Evolutionary conservation across 2,797 vertebrate genomes (phyloP).

Genomic region (Gymnothorax javanicus): DNA sequence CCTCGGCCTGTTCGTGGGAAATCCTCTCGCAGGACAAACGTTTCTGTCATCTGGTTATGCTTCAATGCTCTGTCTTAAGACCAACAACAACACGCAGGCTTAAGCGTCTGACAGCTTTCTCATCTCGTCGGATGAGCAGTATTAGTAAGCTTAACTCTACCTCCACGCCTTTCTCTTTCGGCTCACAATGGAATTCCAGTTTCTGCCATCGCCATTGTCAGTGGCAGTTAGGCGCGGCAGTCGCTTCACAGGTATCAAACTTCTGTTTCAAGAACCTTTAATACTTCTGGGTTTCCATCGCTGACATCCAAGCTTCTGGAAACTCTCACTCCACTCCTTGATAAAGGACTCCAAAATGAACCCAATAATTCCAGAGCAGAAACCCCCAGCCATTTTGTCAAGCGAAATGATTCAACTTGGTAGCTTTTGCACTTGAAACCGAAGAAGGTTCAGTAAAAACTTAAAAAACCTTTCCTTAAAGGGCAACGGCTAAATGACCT

Average conservation of each 20-base stretch:
- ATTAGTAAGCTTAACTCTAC: background rate
- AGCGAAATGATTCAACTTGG: too few relatives aligned
- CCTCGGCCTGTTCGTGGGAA: slow-evolving; percentile 71
- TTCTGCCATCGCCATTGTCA: background rate
- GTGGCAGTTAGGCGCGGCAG: background rate
- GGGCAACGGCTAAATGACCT: too few relatives aligned
- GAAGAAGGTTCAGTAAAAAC: too few relatives aligned
- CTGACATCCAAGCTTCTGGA: too few relatives aligned
- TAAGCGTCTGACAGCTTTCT: background rate
- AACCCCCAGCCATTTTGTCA: too few relatives aligned
- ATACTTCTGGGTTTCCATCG: too few relatives aligned
- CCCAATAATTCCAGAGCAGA: too few relatives aligned
- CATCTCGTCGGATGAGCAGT: slow-evolving; percentile 22
- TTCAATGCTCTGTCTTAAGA: background rate
- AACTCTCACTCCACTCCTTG: too few relatives aligned
- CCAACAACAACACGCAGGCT: slow-evolving; percentile 8
- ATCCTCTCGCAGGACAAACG: slow-evolving; percentile 54
- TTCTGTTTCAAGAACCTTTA: too few relatives aligned
- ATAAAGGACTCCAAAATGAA: too few relatives aligned
- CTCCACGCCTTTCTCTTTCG: slow-evolving; percentile 1
- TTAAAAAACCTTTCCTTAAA: too few relatives aligned
- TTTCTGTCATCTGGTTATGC: slow-evolving; percentile 60
- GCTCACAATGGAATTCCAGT: slow-evolving; percentile 12
- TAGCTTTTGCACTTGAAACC: too few relatives aligned
- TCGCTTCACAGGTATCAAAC: background rate